A percentile compares a stretch with the other conserved stretches of the same genome.
Evolutionary conservation across 2,888 invertebrate species (phyloP).

Genomic region (Carterocephalus palaemon): DNA sequence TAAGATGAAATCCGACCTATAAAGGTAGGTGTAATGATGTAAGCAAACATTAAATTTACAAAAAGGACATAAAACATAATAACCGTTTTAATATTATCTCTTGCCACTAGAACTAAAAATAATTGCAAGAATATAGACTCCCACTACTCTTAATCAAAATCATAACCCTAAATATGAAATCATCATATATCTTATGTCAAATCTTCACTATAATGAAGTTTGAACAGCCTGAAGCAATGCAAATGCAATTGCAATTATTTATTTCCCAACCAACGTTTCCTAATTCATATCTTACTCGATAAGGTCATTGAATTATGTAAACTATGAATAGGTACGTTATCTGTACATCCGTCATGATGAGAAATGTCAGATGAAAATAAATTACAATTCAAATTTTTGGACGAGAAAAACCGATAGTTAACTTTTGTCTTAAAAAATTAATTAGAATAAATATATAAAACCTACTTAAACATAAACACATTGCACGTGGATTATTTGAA

Average conservation of each 20-base stretch:
- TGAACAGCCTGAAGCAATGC: no score
- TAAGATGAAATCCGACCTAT: no score
- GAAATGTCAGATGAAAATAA: constrained; percentile 41
- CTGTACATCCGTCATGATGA: constrained; percentile 52
- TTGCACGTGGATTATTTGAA: no score
- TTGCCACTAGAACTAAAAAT: no score
- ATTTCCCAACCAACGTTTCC: constrained; percentile 48
- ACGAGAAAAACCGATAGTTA: constrained; percentile 6
- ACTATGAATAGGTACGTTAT: constrained; percentile 55
- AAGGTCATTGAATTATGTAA: constrained; percentile 65
- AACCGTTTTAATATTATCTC: no score
- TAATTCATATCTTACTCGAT: constrained; percentile 49
- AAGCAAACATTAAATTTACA: no score
- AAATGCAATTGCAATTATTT: constrained; percentile 28
- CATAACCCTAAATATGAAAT: constrained; percentile 18
- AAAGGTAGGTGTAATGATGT: no score
- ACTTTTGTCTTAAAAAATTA: neutral
- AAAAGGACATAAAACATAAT: no score
- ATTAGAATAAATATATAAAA: no score
- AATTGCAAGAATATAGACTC: no score
- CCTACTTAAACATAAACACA: no score
- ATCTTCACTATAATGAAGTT: constrained; percentile 7
- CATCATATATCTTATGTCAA: constrained; percentile 13
- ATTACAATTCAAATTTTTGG: constrained; percentile 24
- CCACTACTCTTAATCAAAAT: no score